These are phyloP conservation scores for Urosaurus nigricauda DNA, from an alignment of 2,797 vertebrate genomes.

Conservation along the genomic window DNA sequence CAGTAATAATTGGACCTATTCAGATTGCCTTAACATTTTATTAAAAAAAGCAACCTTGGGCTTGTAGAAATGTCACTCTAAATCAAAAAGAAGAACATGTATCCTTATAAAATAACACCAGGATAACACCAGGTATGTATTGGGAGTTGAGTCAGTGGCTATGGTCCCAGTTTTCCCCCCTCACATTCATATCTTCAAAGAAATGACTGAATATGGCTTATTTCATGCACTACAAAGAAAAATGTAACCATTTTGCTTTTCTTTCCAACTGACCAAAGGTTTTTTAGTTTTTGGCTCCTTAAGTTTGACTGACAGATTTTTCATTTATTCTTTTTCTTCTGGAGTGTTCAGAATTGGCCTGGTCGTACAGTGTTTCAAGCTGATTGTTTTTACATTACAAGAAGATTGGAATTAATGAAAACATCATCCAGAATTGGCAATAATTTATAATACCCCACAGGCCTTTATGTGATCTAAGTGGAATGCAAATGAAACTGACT, in stretches of 20 bases:
- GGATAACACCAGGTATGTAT: not conserved
- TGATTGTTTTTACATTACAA: conserved; percentile 46
- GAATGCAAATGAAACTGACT: conserved; percentile 33
- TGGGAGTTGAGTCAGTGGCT: not conserved
- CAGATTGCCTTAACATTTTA: not conserved
- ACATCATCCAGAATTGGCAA: conserved; percentile 41
- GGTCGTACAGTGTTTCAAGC: conserved; percentile 3
- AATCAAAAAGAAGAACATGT: not conserved
- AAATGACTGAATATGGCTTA: not conserved
- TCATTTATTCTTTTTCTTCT: not conserved
- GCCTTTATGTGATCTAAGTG: conserved; percentile 37
- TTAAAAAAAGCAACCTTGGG: not conserved
- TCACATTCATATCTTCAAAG: not conserved
- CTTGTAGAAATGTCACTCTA: not conserved
- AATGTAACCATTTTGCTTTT: not conserved
- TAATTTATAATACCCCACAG: conserved; percentile 41
- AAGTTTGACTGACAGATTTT: not conserved
- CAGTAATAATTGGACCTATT: not conserved
- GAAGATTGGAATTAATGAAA: conserved; percentile 44
- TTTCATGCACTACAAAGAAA: not conserved
- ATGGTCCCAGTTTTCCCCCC: not conserved
- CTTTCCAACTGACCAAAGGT: not conserved
- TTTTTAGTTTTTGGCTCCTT: not conserved
- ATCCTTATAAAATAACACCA: not conserved
- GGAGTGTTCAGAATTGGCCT: not conserved